Base-by-base conservation (phyloP, 2,113 vertebrate genomes). In the Dryoscopus gambensis region DNA sequence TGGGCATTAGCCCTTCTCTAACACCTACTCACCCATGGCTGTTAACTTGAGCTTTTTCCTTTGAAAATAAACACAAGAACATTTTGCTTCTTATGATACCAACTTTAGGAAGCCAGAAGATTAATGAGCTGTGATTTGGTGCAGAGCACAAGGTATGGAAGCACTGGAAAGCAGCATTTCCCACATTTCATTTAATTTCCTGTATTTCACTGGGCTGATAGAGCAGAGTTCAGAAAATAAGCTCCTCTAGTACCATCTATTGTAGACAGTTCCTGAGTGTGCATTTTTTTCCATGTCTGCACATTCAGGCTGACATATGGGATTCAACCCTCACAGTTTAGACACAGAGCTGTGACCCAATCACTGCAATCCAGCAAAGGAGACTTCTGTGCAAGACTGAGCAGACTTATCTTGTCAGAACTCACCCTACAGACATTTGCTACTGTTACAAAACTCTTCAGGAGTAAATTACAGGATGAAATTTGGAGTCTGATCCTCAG, bases 301-400 rank as follows among this genome's bases (percentile, higher is more conserved):
- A 0, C 42, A 74, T 59, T 88, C 80, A 84, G 69, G 47, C 73
- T 87, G 71, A 67, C 8, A 5, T 62, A 69, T 8, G 79, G 62
- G 56, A 93, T 91, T 87, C 75, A 71, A 0, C 75, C 50, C 70
- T 87, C 46, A 47, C 53, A 46, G 74, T 75, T 86, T 37, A 84
- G 57, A 75, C 40, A 81, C 24, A 74, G 69, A 81, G 37, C 59
- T 90, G 57, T 7, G 4, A 82, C 44, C 59, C 37, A 37, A 6
- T 71, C 70, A 30, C 57, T 90, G 50, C 84, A 49, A 56, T 35
- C 81, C 60, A 94, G 81, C 78, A 83, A 57, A 87, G 60, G 30
- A 91, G 84, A 55, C 70, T 91, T 73, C 57, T 71, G 15, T 46
- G 70, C 46, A 52, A 90, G 87, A 87, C 62, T 40, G 31, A 90